Base-by-base conservation (phyloP, 2,797 vertebrate species). In the Vultur gryphus region DNA sequence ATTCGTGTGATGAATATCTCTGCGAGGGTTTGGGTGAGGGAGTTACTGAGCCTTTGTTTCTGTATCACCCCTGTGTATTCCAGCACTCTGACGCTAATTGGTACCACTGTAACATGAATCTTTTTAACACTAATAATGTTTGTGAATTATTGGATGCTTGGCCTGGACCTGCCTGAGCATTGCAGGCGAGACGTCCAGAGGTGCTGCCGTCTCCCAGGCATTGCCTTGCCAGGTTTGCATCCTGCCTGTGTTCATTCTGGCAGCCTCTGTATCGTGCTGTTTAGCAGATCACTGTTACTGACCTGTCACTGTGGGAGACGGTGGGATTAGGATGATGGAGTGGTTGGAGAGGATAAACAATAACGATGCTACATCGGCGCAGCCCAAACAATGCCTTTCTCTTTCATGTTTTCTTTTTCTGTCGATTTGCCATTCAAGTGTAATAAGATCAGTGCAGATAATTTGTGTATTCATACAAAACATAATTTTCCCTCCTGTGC, bases 361-460 rank as follows among this genome's bases (percentile, higher is more conserved):
- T 12, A 81, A 66, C 1, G 10, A 33, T 71, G 76, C 91, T 61
- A 10, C 57, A 8, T 69, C 1, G 26, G 33, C 13, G 13, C 87
- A 93, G 67, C 92, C 91, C 89, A 65, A 95, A 92, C 86, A 46
- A 87, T 66, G 90, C 78, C 55, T 91, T 71, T 78, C 48, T 26
- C 85, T 95, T 57, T 71, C 85, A 54, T 91, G 85, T 79, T 91
- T 95, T 80, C 79, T 72, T 83, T 77, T 70, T 5, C 75, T 84
- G 67, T 54, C 8, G 0, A 7, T 90, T 95, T 76, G 86, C 92
- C n/a, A 7, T 87, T 96, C 84, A 58, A 92, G 75, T 88, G 70
- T 76, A 90, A 87, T 86, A 54, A 94, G 94, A 96, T 95, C 93
- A 95, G 95, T 5, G 54, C 52, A 77, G 93, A 95, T 96, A 91